Evolutionary conservation across 2,113 vertebrate species (phyloP).

Genomic region (Progne subis): DNA sequence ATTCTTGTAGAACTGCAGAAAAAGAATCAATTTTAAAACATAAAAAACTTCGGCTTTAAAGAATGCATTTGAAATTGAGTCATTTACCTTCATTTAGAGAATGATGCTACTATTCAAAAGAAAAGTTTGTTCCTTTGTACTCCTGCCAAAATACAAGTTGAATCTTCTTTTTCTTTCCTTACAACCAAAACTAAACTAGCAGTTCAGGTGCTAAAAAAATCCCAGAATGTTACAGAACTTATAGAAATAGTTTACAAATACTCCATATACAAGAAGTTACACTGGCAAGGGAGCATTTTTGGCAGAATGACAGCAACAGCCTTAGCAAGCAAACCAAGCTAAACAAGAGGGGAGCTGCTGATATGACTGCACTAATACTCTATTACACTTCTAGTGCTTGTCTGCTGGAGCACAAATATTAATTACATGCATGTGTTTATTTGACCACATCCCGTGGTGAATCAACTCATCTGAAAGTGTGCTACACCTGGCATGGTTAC

Average conservation of each 20-base stretch:
- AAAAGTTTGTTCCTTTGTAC: background rate
- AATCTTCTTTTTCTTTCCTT: background rate
- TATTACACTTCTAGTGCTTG: background rate
- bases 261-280: background rate
- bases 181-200: background rate
- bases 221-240: background rate
- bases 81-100: background rate
- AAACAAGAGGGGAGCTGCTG: background rate
- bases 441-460: accelerated
- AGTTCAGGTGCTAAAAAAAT: background rate
- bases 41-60: background rate
- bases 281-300: background rate
- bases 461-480: background rate
- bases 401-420: background rate
- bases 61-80: background rate
- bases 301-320: background rate
- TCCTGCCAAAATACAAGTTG: background rate
- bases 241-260: background rate
- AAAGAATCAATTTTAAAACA: background rate
- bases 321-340: background rate
- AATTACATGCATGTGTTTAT: background rate
- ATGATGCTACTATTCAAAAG: background rate
- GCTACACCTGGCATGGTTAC: background rate
- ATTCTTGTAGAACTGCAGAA: background rate
- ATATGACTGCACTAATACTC: background rate